Conservation (phyloP, 2,888 invertebrate genomes). For the Eupithecia dodoneata region DNA sequence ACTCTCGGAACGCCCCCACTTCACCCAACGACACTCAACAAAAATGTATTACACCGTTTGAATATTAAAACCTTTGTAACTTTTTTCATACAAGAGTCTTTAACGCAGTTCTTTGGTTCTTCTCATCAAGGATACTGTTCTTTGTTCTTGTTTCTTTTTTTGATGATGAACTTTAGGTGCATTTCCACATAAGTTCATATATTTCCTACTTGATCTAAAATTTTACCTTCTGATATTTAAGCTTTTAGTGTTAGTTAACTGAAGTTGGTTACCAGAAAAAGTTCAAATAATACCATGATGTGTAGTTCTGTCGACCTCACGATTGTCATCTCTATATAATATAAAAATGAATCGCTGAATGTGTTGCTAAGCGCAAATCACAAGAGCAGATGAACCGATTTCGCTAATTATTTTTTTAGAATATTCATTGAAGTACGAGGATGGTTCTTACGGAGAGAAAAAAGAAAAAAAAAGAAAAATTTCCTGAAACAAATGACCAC, state of each 20-base stretch:
- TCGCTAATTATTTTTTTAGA: too few species aligned
- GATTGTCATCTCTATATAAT: background rate
- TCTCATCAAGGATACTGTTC: slow-evolving; percentile 64
- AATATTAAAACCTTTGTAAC: slow-evolving; percentile 72
- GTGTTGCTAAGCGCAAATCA: too few species aligned
- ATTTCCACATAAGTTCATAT: background rate
- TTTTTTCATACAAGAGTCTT: slow-evolving; percentile 67
- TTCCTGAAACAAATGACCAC: too few species aligned
- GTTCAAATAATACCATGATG: too few species aligned
- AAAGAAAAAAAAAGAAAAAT: too few species aligned
- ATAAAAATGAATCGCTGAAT: too few species aligned
- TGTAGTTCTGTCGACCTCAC: background rate
- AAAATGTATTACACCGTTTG: slow-evolving; percentile 67
- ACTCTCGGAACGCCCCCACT: slow-evolving; percentile 55
- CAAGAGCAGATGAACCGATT: too few species aligned
- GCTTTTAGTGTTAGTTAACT: background rate
- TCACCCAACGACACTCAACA: slow-evolving; percentile 66
- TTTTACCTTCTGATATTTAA: background rate
- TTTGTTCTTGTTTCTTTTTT: slow-evolving; percentile 48
- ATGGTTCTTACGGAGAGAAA: too few species aligned
- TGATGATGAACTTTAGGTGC: slow-evolving; percentile 27
- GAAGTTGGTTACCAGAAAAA: too few species aligned
- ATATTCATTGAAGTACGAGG: too few species aligned
- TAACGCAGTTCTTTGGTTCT: slow-evolving; percentile 65
- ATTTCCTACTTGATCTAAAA: background rate